Percentiles rank a stretch among this genome's conserved stretches.
Evolutionary conservation across 92 coral and sea anemone species (phyloP).

Genomic region (Hydrozoanthus gracilis): DNA sequence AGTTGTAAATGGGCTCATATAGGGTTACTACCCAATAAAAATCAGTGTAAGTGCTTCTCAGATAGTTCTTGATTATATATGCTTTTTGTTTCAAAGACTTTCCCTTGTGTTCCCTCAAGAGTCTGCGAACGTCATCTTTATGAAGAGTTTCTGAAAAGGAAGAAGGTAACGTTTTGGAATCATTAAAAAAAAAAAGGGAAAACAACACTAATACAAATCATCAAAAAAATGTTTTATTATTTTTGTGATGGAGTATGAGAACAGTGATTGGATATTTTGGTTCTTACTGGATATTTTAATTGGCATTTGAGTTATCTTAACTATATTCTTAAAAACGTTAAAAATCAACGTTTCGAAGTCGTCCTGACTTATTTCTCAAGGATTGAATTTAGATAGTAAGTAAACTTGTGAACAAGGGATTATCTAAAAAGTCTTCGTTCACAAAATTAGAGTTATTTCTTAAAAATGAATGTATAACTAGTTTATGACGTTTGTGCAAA

Average conservation of each 20-base stretch:
- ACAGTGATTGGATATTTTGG: too few species aligned
- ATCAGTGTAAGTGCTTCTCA: not conserved
- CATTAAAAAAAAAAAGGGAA: not conserved
- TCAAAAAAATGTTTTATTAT: not conserved
- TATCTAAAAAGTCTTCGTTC: too few species aligned
- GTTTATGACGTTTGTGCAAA: too few species aligned
- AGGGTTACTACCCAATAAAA: conserved; percentile 21
- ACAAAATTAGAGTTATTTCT: too few species aligned
- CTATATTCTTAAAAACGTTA: too few species aligned
- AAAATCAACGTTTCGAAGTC: too few species aligned
- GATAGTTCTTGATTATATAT: not conserved
- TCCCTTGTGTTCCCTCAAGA: not conserved
- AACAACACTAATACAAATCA: not conserved
- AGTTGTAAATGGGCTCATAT: not conserved
- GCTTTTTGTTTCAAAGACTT: not conserved
- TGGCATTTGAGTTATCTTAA: too few species aligned
- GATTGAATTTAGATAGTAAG: too few species aligned
- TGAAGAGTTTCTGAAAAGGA: conserved; percentile 23
- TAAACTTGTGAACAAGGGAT: too few species aligned
- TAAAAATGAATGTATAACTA: too few species aligned
- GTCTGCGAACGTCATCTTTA: conserved; percentile 37
- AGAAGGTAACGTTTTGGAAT: not conserved
- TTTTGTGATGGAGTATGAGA: not conserved
- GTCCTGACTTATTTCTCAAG: too few species aligned
- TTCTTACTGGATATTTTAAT: too few species aligned